phyloP scores from a whole-genome alignment of 2,113 vertebrate species.

The Cryptomyrus ogoouensis region DNA sequence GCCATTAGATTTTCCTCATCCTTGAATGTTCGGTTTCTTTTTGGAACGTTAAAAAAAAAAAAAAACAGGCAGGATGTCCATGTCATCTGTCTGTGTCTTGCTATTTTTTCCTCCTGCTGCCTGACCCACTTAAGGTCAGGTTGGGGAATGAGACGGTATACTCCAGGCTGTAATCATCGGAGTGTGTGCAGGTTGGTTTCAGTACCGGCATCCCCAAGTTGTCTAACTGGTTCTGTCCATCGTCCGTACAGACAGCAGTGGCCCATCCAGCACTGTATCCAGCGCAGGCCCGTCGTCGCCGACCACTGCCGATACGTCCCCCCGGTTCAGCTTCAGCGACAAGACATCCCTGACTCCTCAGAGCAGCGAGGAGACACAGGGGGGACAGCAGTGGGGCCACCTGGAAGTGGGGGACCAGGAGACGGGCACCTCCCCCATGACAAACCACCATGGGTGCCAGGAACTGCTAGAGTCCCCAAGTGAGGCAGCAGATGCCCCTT shows the following conservation, averaged over 20 bases:
- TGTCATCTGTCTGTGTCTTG: neutral
- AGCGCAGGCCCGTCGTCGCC: conserved; percentile 91
- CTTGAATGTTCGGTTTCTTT: neutral
- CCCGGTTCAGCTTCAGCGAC: conserved; percentile 81
- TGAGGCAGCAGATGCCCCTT: conserved; percentile 9
- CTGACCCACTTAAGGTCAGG: neutral
- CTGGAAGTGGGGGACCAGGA: neutral
- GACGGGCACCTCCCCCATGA: neutral
- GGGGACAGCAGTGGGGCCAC: conserved; percentile 47
- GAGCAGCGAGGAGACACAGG: conserved; percentile 67
- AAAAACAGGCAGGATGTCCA: neutral
- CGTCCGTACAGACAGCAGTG: conserved; percentile 84
- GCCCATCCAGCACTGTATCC: conserved; percentile 89
- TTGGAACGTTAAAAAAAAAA: neutral
- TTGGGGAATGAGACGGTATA: neutral
- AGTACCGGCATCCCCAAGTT: neutral
- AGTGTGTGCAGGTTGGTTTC: neutral
- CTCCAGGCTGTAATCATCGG: neutral
- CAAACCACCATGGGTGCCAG: conserved; percentile 7
- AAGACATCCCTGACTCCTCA: conserved; percentile 67
- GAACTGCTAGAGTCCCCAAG: neutral
- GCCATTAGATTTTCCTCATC: neutral
- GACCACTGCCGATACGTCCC: conserved; percentile 70
- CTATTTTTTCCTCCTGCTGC: neutral
- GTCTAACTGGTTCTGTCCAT: neutral